Evolutionary conservation across 2,797 vertebrate species (phyloP).

Genomic region (Nyctibius grandis): DNA sequence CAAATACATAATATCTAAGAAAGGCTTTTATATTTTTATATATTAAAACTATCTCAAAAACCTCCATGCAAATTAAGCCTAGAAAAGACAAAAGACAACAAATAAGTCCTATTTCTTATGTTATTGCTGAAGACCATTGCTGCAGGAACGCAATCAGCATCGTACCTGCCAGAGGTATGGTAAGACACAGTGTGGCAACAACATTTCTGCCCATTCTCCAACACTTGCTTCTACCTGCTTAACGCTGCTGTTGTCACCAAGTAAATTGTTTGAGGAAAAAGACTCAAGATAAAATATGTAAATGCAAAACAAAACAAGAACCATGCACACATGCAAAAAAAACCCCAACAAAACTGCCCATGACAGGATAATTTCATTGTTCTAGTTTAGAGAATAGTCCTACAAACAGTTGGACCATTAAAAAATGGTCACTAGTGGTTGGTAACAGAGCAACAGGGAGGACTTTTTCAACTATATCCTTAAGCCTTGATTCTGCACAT

Average conservation of each 20-base stretch:
- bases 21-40: background rate
- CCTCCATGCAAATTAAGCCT: background rate
- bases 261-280: background rate
- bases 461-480: fast-evolving
- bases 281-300: background rate
- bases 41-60: background rate
- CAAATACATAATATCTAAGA: background rate
- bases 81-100: background rate
- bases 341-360: fast-evolving
- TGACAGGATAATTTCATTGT: background rate
- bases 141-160: background rate
- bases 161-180: background rate
- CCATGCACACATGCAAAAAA: background rate
- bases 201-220: background rate
- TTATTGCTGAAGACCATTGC: background rate
- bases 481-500: background rate
- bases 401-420: background rate
- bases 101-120: background rate
- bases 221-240: background rate
- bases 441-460: background rate
- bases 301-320: background rate
- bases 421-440: background rate
- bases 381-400: background rate
- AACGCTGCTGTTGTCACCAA: background rate
- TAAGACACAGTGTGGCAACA: fast-evolving